Conservation (phyloP, 2,113 vertebrate genomes). For the Morone saxatilis region DNA sequence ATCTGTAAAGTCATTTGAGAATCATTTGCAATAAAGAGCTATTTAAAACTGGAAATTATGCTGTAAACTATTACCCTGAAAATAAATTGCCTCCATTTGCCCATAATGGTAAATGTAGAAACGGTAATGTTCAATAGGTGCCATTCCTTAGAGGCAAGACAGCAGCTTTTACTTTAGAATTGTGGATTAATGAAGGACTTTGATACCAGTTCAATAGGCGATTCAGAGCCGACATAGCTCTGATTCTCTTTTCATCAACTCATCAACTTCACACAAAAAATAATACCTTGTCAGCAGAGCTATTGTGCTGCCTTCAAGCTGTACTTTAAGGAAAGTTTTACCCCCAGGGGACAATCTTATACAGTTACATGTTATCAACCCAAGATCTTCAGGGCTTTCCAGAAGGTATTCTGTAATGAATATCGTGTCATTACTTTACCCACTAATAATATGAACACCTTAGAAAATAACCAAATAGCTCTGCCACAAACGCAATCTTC, state of each 20-base stretch:
- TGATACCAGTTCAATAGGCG: conserved; percentile 41
- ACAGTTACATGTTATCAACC: conserved; percentile 20
- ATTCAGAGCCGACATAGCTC: conserved; percentile 15
- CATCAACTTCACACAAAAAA: conserved; percentile 37
- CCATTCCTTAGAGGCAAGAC: conserved; percentile 6
- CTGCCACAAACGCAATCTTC: background rate
- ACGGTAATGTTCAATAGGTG: conserved; percentile 14
- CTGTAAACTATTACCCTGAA: conserved; percentile 9
- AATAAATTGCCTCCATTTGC: background rate
- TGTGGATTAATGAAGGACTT: conserved; percentile 40
- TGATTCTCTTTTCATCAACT: conserved; percentile 37
- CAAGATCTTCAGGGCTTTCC: background rate
- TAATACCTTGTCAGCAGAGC: conserved; percentile 25
- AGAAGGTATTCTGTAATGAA: background rate
- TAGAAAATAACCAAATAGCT: background rate
- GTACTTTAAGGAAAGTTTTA: background rate
- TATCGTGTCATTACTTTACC: background rate
- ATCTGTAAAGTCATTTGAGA: conserved; percentile 1
- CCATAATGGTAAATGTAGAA: conserved; percentile 12
- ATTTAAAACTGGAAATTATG: conserved; percentile 15
- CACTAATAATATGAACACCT: background rate
- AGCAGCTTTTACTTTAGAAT: conserved; percentile 28
- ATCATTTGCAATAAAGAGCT: background rate
- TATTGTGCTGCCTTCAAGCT: conserved; percentile 3
- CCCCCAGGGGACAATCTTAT: background rate